Base-by-base conservation (phyloP, 1,140 invertebrate species). In the Ectropis grisescens region DNA sequence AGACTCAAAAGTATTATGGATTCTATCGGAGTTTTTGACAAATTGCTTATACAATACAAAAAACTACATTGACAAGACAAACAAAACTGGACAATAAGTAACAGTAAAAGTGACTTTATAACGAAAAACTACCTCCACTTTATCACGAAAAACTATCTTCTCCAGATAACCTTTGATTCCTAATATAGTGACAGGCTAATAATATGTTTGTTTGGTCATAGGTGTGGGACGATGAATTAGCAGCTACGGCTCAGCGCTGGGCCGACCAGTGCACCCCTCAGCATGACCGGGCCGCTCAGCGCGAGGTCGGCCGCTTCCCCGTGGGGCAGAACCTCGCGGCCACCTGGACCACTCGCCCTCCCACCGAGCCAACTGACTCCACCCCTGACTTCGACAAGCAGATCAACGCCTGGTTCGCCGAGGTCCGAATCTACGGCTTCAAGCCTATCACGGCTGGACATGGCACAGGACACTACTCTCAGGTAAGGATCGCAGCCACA, bases 161-260 rank as follows among this genome's bases (percentile, higher is more conserved):
- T n/a, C n/a, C n/a, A n/a, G n/a, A n/a, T n/a, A n/a, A n/a, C n/a
- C n/a, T n/a, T n/a, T n/a, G n/a, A n/a, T n/a, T n/a, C n/a, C n/a
- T n/a, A n/a, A n/a, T n/a, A n/a, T n/a, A n/a, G n/a, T n/a, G n/a
- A n/a, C n/a, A 19, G 3, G 16, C 16, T 19, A 19, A 19, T 19
- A 19, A 19, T 19, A 19, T 4, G 3, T 4, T 19, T 3, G 3
- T 4, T 19, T 19, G 16, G 3, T 19, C 16, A 11, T 40, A 91
- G 90, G 82, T 89, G 53, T 96, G 94, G 94, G 93, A 96, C 62
- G 91, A 95, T 28, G 92, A 95, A 65, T 79, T 96, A 38, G 94
- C 94, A 8, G 71, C 83, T 2, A 83, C 88, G 26, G 93, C 94
- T 4, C 93, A 95, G 61, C 84, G 87, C 52, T 95, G 93, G 91